Percentiles rank a stretch among this genome's conserved stretches.
These are phyloP conservation scores for Dendroctonus ponderosae DNA, from an alignment of 1,140 invertebrate species.

Conservation along the genomic window DNA sequence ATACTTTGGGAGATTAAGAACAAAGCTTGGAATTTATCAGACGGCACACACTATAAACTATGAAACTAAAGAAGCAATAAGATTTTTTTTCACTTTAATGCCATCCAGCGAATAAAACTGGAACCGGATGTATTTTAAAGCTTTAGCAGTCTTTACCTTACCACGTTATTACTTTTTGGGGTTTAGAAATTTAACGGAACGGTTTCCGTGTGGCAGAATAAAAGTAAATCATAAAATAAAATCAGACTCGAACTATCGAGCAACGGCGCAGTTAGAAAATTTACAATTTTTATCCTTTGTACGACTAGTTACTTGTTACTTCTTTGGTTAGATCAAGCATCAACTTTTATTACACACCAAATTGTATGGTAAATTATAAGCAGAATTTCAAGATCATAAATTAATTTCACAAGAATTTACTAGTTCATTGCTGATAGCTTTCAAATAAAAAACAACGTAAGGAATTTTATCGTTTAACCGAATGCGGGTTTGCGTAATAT, in stretches of 20 bases:
- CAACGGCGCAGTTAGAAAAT: too few relatives aligned
- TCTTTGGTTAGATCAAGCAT: too few relatives aligned
- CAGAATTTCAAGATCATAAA: neutral
- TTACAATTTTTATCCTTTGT: neutral
- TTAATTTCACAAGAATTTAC: neutral
- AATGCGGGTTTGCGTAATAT: too few relatives aligned
- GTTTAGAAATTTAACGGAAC: neutral
- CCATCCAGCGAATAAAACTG: neutral
- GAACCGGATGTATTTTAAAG: neutral
- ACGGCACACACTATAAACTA: too few relatives aligned
- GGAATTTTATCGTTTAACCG: neutral
- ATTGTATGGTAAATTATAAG: neutral
- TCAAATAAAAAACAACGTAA: too few relatives aligned
- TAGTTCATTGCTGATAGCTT: neutral
- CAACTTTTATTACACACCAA: neutral
- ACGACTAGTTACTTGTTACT: neutral
- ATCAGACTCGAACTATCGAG: too few relatives aligned
- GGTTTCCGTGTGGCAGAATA: too few relatives aligned
- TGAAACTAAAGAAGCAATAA: neutral
- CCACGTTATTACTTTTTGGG: neutral
- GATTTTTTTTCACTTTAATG: neutral
- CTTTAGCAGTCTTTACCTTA: conserved; percentile 1
- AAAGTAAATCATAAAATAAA: too few relatives aligned
- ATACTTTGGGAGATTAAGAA: neutral
- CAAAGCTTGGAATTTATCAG: neutral